Evolutionary conservation across 2,113 vertebrate genomes (phyloP), one percentile per base, ranked within the genome.

Genomic region (Thunnus thynnus): DNA sequence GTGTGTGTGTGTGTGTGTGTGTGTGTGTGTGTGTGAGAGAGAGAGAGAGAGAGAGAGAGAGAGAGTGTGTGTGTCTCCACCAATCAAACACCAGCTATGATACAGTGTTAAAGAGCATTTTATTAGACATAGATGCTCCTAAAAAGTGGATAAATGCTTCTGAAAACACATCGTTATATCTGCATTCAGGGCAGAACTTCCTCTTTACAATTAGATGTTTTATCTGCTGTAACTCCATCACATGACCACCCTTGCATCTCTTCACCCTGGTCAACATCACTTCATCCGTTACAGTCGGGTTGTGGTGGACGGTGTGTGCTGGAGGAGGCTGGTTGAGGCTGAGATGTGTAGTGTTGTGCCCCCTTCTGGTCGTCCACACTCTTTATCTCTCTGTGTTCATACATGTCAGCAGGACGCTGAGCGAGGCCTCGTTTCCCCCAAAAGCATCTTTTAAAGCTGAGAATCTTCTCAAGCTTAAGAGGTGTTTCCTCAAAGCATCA

Each of bases 321-420:
- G 0, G 13, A 41, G 18, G 25, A 22, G 46, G 41, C 18, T 51
- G 22, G 10, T 4, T 27, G 20, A 58, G 58, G 50, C 27, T 30
- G 27, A 65, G 63, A 20, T 7, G n/a, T 82, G 87, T 86, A 56
- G 71, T 72, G 66, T 66, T 72, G 75, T n/a, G 81, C 90, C 90
- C 85, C 79, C 90, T 85, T n/a, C 81, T 91, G 90, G 78, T 63
- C 47, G 61, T n/a, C 3, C 17, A 52, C 54, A 1, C 20, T 46
- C 22, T 48, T 4, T 30, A 17, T 50, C 13, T 60, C n/a, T 55
- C 36, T 70, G 1, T 8, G 20, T 14, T 48, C 50, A 66, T 6
- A 6, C 17, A 13, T 11, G 32, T 51, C 46, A 57, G n/a, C 54
- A 55, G 18, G 30, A n/a, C 27, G 22, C 22, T 22, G 22, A 22